phyloP scores from a whole-genome alignment of 2,797 vertebrate genomes.

The Sebastes cheni region DNA sequence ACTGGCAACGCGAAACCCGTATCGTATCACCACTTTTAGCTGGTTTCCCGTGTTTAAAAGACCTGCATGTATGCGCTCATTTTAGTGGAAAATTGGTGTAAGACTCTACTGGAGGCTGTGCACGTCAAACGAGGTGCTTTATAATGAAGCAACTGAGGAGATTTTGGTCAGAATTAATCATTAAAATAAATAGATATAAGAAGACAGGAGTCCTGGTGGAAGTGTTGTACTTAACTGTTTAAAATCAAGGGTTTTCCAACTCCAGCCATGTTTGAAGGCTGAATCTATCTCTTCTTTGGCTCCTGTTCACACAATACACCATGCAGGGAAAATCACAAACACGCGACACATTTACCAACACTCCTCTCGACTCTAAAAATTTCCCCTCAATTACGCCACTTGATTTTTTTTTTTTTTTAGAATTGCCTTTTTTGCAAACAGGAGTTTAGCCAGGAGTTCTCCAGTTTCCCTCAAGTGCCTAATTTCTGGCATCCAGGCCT shows the following conservation, averaged over 20 bases:
- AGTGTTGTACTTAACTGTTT: neutral
- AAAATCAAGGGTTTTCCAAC: neutral
- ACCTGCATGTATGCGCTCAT: fast-evolving
- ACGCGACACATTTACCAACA: constrained; percentile 21
- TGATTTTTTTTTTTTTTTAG: constrained; percentile 62
- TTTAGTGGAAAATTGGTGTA: fast-evolving
- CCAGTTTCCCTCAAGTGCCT: constrained; percentile 66
- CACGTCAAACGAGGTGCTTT: neutral
- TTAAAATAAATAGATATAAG: neutral
- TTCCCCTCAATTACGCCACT: constrained; percentile 68
- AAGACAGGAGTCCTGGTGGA: neutral
- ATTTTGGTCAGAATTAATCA: neutral
- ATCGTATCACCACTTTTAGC: too few species aligned
- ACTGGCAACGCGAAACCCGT: too few species aligned
- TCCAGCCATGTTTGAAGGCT: neutral
- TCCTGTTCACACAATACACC: constrained; percentile 15
- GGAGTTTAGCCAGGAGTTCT: constrained; percentile 57
- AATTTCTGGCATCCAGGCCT: constrained; percentile 60
- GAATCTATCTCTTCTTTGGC: neutral
- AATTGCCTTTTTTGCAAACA: constrained; percentile 52
- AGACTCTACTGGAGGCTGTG: too few species aligned
- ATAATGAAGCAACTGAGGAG: neutral
- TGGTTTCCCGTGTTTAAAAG: too few species aligned
- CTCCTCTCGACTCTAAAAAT: constrained; percentile 49
- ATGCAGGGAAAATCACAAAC: constrained; percentile 26